Base-by-base conservation (phyloP, 2,888 invertebrate species). In the Thecocarcelia acutangulata region DNA sequence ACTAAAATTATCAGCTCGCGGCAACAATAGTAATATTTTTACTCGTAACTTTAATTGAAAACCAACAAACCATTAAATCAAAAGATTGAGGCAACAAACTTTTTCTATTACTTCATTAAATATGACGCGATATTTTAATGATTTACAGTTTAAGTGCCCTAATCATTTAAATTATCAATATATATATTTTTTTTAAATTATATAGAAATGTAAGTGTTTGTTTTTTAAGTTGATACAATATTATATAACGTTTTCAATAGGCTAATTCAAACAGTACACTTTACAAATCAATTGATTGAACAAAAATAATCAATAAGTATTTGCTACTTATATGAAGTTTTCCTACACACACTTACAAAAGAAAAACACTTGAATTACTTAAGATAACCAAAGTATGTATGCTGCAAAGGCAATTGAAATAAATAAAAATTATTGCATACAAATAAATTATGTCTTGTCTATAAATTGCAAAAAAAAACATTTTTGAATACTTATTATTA, bases 321-420 rank as follows among this genome's bases (percentile, higher is more conserved):
- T 52, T 52, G 11, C 9, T 48, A 19, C 12, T 24, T 5, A 15
- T 15, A 37, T 40, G 37, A 46, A 66, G 12, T 42, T 66, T 58
- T 19, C 24, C 40, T 59, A 75, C 48, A 50, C 48, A 58, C 40
- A 52, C 61, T 37, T 13, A 17, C 19, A 59, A 66, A 61, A 17
- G 50, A 33, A 21, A 68, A 44, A 42, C 59, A 42, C 12, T n/a
- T 4, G 24, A 50, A 44, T 15, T 9, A 9, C 33, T 33, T 59
- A 33, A 59, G 58, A 64, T 74, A 40, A 64, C 9, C 17, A 54
- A 68, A 21, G n/a, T 37, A 17, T 19, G n/a, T 37, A 33, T 33
- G 2, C 19, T n/a, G 11, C 19, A 33, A 46, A 28, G 8, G 1
- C 9, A 19, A 12, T 15, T n/a, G n/a, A 28, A 37, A 69, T 21